Conservation (phyloP, 2,113 vertebrate genomes). For the Anas platyrhynchos region DNA sequence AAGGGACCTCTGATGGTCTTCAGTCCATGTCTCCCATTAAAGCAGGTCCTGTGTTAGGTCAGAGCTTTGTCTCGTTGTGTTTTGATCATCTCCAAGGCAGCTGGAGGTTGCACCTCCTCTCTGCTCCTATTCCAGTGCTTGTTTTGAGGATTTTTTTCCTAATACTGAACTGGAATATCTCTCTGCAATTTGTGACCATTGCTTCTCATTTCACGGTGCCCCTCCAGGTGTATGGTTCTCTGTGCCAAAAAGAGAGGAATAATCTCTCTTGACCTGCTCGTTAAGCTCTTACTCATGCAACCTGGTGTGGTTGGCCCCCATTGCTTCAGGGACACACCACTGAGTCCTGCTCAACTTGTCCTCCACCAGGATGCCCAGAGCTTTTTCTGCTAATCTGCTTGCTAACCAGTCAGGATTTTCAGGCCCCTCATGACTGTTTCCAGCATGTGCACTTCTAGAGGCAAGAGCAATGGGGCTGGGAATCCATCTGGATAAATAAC, state of each 20-base stretch:
- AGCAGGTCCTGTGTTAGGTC: background rate
- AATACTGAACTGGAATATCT: background rate
- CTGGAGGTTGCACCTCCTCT: background rate
- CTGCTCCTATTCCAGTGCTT: background rate
- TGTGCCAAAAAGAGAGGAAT: background rate
- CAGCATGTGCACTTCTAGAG: background rate
- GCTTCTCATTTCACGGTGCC: background rate
- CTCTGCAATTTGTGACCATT: background rate
- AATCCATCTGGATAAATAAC: background rate
- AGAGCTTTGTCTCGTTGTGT: background rate
- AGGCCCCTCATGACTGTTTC: background rate
- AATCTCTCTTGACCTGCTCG: background rate
- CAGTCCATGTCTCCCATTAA: background rate
- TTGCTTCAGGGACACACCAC: background rate
- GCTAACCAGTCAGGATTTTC: background rate
- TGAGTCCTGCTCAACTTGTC: background rate
- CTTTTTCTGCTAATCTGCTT: background rate
- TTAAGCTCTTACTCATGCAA: background rate
- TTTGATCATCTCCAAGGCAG: background rate
- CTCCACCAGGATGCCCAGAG: background rate
- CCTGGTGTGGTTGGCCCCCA: accelerated
- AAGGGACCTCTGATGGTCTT: background rate
- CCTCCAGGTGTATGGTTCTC: background rate
- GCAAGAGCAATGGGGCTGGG: background rate
- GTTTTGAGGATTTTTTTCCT: background rate